These are phyloP conservation scores for Tapera naevia DNA, from an alignment of 2,797 vertebrate species.

Conservation along the genomic window DNA sequence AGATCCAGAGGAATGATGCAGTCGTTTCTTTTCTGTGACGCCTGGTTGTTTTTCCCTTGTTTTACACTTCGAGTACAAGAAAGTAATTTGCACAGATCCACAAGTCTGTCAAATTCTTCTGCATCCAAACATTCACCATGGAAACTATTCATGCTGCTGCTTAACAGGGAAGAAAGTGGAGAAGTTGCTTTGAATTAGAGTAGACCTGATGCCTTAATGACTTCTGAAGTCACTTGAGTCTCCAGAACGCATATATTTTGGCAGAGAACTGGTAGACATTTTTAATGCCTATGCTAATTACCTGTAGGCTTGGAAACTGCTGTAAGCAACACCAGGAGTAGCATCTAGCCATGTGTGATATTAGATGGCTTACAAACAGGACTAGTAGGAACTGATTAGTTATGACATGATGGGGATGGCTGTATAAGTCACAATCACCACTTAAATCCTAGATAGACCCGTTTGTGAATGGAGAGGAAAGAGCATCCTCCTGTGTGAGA, in stretches of 20 bases:
- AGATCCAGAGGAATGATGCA: not conserved
- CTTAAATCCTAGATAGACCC: not conserved
- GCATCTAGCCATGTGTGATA: not conserved
- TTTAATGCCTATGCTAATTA: not conserved
- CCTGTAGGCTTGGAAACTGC: not conserved
- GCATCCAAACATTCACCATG: not conserved
- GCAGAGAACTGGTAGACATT: not conserved
- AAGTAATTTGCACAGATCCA: not conserved
- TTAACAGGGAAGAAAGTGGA: not conserved
- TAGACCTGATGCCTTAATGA: not conserved
- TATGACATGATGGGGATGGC: accelerated
- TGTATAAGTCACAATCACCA: accelerated
- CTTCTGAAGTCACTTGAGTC: not conserved
- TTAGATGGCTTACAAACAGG: not conserved
- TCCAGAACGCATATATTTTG: not conserved
- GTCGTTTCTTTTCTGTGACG: not conserved
- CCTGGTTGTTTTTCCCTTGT: not conserved
- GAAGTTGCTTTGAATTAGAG: not conserved
- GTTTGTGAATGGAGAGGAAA: not conserved
- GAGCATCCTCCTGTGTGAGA: not conserved
- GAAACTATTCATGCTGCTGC: not conserved
- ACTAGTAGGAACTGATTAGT: not conserved
- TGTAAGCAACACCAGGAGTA: not conserved
- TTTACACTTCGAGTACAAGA: not conserved
- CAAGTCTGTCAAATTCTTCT: not conserved